Base-by-base conservation (phyloP, 2,888 invertebrate genomes). In the Sipha maydis region DNA sequence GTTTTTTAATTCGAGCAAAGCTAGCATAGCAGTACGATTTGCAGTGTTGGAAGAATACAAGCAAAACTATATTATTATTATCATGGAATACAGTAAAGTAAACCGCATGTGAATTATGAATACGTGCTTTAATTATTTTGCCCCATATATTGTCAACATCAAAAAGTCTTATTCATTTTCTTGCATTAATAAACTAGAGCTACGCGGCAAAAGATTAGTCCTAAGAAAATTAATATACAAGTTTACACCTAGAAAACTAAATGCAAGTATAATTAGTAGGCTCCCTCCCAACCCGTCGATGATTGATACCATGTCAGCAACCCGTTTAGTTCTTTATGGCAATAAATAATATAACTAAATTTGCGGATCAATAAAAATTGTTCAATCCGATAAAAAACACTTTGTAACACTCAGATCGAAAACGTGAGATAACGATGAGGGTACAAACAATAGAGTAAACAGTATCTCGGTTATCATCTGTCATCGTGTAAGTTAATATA, bases 91-190 rank as follows among this genome's bases (percentile, higher is more conserved):
- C 41, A 54, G 54, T 54, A 19, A 54, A 77, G 14, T 31, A 28
- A 28, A 54, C 54, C 28, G 8, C 54, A 31, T 31, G 77, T 19
- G 54, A 77, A 54, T 54, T 54, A 78, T 54, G 54, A 78, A 56
- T 56, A 54, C 78, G 56, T 54, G 77, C 14, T 78, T 56, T 79
- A 79, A 79, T 79, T 79, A 79, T 56, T n/a, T 34, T 11, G 5
- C 25, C n/a, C 75, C 28, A 54, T 71, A 9, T 75, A 71, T 31
- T 31, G 25, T 71, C 54, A 54, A 54, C 83, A 38, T 38, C 7
- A n/a, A 61, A 38, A 28, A 61, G 56, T 56, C 25, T 48, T 34
- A 73, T 73, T 73, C 41, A n/a, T 73, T 73, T n/a, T 34, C 19
- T n/a, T 11, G 0, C 73, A 11, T 21, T 61, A 83, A 75, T 75